These are phyloP conservation scores for Phocides pigmalion DNA, from an alignment of 1,140 invertebrate species.

Conservation along the genomic window DNA sequence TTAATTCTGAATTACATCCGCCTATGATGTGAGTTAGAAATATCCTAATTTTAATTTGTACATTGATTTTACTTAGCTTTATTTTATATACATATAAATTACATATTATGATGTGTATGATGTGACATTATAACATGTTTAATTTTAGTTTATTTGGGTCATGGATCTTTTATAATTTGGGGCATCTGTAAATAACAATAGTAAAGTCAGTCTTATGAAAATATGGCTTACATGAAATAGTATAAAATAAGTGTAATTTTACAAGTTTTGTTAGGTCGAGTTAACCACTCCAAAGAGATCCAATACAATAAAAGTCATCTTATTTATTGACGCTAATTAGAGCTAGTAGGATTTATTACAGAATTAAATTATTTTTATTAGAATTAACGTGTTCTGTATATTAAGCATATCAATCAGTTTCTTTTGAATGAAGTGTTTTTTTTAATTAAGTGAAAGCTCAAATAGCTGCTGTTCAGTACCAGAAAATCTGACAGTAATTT, in stretches of 20 bases:
- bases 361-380: conserved; percentile 80
- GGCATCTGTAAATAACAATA: conserved; percentile 45
- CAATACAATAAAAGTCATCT: conserved; percentile 75
- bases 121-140: conserved; percentile 14
- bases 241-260: conserved; percentile 31
- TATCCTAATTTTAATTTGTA: conserved; percentile 43
- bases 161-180: conserved; percentile 42
- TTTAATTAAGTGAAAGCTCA: conserved; percentile 68
- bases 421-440: conserved; percentile 60
- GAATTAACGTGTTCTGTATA: conserved; percentile 68
- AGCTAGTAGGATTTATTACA: conserved; percentile 69
- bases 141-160: conserved; percentile 41
- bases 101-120: conserved; percentile 1
- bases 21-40: conserved; percentile 63
- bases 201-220: conserved; percentile 12
- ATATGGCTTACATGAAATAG: conserved; percentile 15
- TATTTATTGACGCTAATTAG: conserved; percentile 79
- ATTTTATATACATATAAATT: conserved; percentile 6
- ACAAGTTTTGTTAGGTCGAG: conserved; percentile 39
- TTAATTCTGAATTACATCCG: conserved; percentile 51
- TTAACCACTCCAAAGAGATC: conserved; percentile 71
- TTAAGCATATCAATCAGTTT: conserved; percentile 65
- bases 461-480: conserved; percentile 47
- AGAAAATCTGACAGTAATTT: conserved; percentile 48
- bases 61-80: conserved; percentile 22